phyloP scores from a whole-genome alignment of 2,113 vertebrate genomes.

The Cephalopholis sonnerati region DNA sequence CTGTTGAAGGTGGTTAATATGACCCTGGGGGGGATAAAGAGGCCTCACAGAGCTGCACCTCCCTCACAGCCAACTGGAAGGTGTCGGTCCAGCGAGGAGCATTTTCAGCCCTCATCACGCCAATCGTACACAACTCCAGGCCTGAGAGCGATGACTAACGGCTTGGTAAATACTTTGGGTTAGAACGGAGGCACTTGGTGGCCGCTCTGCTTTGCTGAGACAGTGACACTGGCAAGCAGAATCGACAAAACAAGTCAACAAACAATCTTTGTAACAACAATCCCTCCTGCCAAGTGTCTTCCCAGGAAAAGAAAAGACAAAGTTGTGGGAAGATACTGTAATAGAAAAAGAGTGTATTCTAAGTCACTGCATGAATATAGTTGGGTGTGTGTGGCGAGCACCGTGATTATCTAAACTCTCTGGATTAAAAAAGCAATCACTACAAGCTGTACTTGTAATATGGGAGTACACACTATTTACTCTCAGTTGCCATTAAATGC shows the following conservation, averaged over 20 bases:
- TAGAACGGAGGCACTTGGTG: slow-evolving; percentile 21
- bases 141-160: slow-evolving; percentile 32
- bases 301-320: neutral
- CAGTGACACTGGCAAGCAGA: slow-evolving; percentile 12
- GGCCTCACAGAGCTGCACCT: slow-evolving; percentile 5
- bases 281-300: slow-evolving; percentile 6
- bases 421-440: neutral
- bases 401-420: no score
- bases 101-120: neutral
- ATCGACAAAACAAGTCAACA: slow-evolving; percentile 45
- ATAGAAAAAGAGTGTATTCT: no score
- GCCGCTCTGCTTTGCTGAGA: slow-evolving; percentile 10
- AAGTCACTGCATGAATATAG: neutral
- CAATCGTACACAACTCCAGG: neutral
- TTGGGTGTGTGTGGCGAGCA: neutral
- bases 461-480: neutral
- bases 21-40: neutral
- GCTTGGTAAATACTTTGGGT: slow-evolving; percentile 12
- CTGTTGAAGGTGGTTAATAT: slow-evolving; percentile 20
- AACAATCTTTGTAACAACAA: slow-evolving; percentile 22
- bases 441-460: neutral
- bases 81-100: slow-evolving; percentile 29
- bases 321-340: neutral
- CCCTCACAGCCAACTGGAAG: slow-evolving; percentile 48
- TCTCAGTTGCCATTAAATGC: neutral